These are phyloP conservation scores for Ptyas mucosa DNA, from an alignment of 2,113 vertebrate genomes.

Conservation along the genomic window DNA sequence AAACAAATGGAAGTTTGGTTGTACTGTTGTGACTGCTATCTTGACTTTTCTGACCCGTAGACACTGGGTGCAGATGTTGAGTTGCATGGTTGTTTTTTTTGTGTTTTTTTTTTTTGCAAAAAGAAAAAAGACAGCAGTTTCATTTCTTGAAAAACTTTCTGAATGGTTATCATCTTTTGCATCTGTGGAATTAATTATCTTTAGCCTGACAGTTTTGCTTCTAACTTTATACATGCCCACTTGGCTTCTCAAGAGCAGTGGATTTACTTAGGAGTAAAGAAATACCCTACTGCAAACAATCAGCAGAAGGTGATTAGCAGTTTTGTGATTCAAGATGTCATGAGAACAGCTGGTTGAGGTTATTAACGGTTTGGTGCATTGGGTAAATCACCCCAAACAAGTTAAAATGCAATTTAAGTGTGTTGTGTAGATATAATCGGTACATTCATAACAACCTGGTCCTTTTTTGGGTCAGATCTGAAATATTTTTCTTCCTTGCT, in stretches of 20 bases:
- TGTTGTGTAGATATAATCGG: neutral
- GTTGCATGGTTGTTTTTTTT: neutral
- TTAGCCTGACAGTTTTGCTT: neutral
- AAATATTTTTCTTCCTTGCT: neutral
- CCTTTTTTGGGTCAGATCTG: neutral
- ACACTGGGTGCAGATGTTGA: neutral
- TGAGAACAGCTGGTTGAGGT: neutral
- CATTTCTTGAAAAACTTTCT: neutral
- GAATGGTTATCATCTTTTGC: neutral
- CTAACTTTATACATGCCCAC: neutral
- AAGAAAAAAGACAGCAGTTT: neutral
- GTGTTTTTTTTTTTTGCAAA: neutral
- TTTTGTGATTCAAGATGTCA: neutral
- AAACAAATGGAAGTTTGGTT: neutral
- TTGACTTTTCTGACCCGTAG: neutral
- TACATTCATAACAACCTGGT: neutral
- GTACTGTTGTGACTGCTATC: neutral
- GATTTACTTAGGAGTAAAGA: neutral
- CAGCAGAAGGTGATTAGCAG: neutral
- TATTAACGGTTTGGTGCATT: neutral
- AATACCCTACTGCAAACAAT: neutral
- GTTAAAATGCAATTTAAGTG: neutral
- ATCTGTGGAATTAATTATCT: neutral
- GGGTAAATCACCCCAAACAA: neutral
- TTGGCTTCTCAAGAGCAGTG: neutral